A percentile compares a stretch with the other conserved stretches of the same genome.
These are phyloP conservation scores for Pseudomyrmex pallidus DNA, from an alignment of 1,140 invertebrate genomes.

Conservation along the genomic window DNA sequence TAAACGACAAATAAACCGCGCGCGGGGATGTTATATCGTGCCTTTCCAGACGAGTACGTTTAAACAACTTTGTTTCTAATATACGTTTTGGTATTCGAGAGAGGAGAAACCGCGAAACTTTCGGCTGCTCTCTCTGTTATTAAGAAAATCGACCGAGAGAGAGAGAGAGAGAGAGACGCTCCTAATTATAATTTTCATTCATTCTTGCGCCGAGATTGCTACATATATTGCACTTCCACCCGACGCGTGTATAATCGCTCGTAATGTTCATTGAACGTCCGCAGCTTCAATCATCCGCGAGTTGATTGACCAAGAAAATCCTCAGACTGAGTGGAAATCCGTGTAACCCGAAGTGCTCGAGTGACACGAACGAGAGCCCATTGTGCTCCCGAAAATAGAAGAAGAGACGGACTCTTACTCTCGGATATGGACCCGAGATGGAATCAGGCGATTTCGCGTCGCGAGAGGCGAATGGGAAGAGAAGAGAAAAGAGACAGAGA, in stretches of 20 bases:
- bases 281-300: neutral
- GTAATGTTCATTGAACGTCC: neutral
- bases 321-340: too few relatives aligned
- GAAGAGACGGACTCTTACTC: neutral
- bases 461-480: neutral
- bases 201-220: neutral
- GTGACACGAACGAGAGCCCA: constrained; percentile 11
- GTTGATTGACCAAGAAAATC: neutral
- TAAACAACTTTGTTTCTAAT: neutral
- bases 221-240: neutral
- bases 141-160: neutral
- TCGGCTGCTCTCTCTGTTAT: neutral
- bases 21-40: neutral
- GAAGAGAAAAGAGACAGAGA: too few relatives aligned
- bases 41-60: too few relatives aligned
- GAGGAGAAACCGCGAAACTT: neutral
- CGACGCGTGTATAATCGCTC: neutral
- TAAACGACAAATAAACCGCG: too few relatives aligned
- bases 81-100: neutral
- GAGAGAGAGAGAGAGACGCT: neutral
- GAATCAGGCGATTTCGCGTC: constrained; percentile 25
- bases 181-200: neutral
- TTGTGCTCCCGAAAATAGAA: constrained; percentile 30
- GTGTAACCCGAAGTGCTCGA: neutral
- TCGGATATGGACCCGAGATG: constrained; percentile 39